Base-by-base conservation (phyloP, 2,888 invertebrate species). In the Apodemia mormo region DNA sequence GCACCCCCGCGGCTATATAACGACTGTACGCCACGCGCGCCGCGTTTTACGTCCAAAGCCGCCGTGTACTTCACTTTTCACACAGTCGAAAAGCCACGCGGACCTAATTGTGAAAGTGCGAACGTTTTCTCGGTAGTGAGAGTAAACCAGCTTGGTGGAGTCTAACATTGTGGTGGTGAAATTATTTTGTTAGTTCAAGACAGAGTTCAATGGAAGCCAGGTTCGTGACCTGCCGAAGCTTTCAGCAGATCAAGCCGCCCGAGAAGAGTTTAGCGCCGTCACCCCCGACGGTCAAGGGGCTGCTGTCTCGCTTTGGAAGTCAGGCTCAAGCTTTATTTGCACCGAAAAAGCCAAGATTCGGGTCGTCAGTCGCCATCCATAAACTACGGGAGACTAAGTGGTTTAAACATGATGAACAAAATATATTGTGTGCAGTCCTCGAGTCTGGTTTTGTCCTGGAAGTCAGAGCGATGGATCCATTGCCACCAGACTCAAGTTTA, bases 381-480 rank as follows among this genome's bases (percentile, higher is more conserved):
- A 96, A 96, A 82, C 90, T 96, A 76, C 93, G 96, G 75, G 96
- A 96, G 84, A 95, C 96, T 74, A 96, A 96, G 93, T 96, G 96
- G 96, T 96, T 96, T 83, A 94, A 94, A 77, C 94, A 95, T 77
- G 95, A 95, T 79, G 96, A 96, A 89, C 94, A 95, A 82, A 95
- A 95, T 79, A 95, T 96, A 78, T 93, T 96, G 77, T 96, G 95
- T 85, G 95, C 96, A 70, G 96, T 96, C 71, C 94, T 96, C 80
- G 95, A 96, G 86, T 94, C 95, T 61, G 96, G 96, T 70, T 96
- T 96, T 87, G 95, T 96, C 77, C 94, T 96, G 75, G 96, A 96
- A 85, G 94, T 95, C 76, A 88, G 91, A 76, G 94, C 94, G 67
- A 90, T 91, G 77, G 92, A 94, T 72, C 89, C 91, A 1, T 78